Base-by-base conservation (phyloP, 2,888 invertebrate genomes). In the Chloroclystis v-ata region DNA sequence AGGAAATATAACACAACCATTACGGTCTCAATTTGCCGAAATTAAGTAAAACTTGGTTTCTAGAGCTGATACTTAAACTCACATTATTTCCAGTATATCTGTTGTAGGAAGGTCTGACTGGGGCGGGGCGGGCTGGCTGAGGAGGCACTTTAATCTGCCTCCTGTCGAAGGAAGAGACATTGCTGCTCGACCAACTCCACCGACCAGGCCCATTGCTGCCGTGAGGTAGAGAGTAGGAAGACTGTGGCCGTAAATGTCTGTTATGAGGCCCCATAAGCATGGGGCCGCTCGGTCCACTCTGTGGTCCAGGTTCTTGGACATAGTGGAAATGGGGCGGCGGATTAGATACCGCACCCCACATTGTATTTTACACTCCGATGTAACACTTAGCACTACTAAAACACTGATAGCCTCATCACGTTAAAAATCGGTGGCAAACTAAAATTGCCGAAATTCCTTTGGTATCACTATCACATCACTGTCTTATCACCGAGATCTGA, bases 171-270 rank as follows among this genome's bases (percentile, higher is more conserved):
- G 90, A 82, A 50, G 89, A 83, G 51, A 88, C 79, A 68, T 90
- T 75, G 65, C 64, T 89, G 60, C 90, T 90, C 20, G 85, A 75
- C 82, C 89, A 87, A 59, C 90, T 86, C 90, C 90, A 79, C 53
- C 89, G 77, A 63, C 89, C 80, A 57, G 89, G 82, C 59, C 89
- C 81, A 72, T 89, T 86, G 73, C 87, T 81, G 61, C 89, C 83
- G 71, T 90, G 89, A 9, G 87, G 89, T 61, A 89, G 68, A 55
- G 89, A 89, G 68, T 89, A 89, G 49, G 84, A 86, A n/a, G 84
- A 83, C 63, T 86, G 86, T 16, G 87, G 87, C 52, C 84, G 69
- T 52, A 88, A 63, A 57, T 83, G 81, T 51, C 77, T 76, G 30
- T 70, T 62, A 46, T 65, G 72, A 67, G 86, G 84, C 20, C 84